Percentiles rank a stretch among this genome's conserved stretches.
These are phyloP conservation scores for Geococcyx californianus DNA, from an alignment of 2,113 vertebrate species.

Conservation along the genomic window DNA sequence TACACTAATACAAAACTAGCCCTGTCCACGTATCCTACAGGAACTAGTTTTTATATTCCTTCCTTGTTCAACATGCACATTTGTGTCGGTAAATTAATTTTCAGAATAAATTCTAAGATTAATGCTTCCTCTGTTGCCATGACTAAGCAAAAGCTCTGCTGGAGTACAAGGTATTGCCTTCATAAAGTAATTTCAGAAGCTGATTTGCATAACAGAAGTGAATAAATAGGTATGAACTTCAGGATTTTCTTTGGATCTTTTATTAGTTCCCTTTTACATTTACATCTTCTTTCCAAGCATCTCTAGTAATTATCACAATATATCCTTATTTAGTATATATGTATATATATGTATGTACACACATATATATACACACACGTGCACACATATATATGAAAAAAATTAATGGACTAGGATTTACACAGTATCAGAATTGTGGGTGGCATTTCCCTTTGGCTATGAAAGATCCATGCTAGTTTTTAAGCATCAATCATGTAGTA, in stretches of 20 bases:
- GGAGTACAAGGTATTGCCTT: neutral
- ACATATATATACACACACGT: too few species aligned
- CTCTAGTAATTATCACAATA: neutral
- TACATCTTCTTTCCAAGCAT: neutral
- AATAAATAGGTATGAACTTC: neutral
- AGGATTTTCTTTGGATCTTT: neutral
- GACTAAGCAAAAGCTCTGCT: neutral
- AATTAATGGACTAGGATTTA: neutral
- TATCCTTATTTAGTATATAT: neutral
- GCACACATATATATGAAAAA: neutral
- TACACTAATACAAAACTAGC: neutral
- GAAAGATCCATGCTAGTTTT: neutral
- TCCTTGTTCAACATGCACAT: neutral
- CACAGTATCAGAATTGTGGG: neutral
- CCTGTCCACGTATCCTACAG: neutral
- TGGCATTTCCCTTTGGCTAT: neutral
- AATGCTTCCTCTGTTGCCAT: neutral
- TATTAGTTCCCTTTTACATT: neutral
- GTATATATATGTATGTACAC: neutral
- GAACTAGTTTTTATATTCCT: neutral
- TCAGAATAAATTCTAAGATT: neutral
- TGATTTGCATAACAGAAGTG: neutral
- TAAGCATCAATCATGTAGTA: neutral
- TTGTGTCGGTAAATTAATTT: neutral
- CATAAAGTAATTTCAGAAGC: neutral